These are phyloP conservation scores for Vireo griseus DNA, from an alignment of 2,797 vertebrate genomes.

Conservation along the genomic window DNA sequence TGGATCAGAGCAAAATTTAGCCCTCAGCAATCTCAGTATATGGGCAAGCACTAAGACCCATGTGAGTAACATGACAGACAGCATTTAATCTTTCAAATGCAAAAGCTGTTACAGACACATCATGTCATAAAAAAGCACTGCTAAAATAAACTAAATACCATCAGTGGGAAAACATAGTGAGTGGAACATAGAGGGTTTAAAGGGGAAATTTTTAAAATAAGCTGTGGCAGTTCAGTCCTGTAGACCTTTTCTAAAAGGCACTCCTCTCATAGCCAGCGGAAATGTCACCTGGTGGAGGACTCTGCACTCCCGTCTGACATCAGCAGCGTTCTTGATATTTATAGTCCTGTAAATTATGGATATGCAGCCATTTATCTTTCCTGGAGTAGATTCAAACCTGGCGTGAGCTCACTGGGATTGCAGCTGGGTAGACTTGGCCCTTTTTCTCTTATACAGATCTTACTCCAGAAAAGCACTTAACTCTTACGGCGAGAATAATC, in stretches of 20 bases:
- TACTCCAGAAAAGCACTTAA: constrained; percentile 45
- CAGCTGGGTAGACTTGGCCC: constrained; percentile 34
- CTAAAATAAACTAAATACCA: background rate
- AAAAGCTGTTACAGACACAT: background rate
- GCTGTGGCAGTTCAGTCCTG: background rate
- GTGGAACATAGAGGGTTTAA: background rate
- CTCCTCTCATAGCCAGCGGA: background rate
- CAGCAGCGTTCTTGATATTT: background rate
- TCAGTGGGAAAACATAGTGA: background rate
- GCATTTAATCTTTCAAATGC: background rate
- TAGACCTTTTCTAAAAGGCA: background rate
- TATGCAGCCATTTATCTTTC: background rate
- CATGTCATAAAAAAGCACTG: background rate
- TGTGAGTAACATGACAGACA: background rate
- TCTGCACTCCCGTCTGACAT: background rate
- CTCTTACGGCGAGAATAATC: background rate
- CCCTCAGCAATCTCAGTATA: background rate
- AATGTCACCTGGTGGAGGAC: constrained; percentile 29
- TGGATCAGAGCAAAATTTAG: background rate
- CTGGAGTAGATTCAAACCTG: constrained; percentile 28
- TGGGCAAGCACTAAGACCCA: background rate
- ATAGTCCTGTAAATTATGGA: constrained; percentile 35
- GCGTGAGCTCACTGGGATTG: background rate
- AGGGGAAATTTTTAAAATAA: background rate
- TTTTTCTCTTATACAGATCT: background rate